A percentile compares a stretch with the other conserved stretches of the same genome.
phyloP scores from a whole-genome alignment of 2,797 vertebrate genomes.

The Spheniscus humboldti region DNA sequence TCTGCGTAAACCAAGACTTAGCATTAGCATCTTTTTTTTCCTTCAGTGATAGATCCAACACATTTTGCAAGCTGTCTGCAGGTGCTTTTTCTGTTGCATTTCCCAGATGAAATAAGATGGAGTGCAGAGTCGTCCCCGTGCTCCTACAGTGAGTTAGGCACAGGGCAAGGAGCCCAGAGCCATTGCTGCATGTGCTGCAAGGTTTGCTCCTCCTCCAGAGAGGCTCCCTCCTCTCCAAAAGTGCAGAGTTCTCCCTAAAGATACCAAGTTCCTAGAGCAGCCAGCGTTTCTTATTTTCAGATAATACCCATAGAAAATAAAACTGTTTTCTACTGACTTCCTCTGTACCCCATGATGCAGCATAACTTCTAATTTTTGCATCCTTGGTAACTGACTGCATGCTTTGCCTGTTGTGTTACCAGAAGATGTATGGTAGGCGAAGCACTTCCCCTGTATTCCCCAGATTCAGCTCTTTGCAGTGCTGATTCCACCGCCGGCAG shows the following conservation, averaged over 20 bases:
- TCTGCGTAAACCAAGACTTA: not conserved
- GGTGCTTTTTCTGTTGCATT: not conserved
- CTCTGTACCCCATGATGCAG: not conserved
- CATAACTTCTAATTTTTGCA: not conserved
- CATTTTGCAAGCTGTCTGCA: not conserved
- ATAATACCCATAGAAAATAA: not conserved
- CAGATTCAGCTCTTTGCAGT: not conserved
- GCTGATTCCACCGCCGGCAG: not conserved
- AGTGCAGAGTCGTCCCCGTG: not conserved
- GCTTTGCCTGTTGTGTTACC: not conserved
- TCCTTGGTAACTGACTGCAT: not conserved
- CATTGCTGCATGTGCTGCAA: not conserved
- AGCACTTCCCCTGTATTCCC: not conserved
- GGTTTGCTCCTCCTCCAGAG: not conserved
- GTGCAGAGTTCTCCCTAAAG: not conserved
- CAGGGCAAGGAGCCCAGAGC: not conserved
- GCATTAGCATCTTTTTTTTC: not conserved
- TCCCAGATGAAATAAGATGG: not conserved
- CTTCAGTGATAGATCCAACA: not conserved
- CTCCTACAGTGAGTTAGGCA: fast-evolving
- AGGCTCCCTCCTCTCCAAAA: not conserved
- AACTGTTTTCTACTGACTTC: not conserved
- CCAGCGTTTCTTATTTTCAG: not conserved
- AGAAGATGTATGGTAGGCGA: not conserved
- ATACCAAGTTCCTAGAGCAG: not conserved